Base-by-base conservation (phyloP, 2,113 vertebrate species). In the Ameiurus melas region DNA sequence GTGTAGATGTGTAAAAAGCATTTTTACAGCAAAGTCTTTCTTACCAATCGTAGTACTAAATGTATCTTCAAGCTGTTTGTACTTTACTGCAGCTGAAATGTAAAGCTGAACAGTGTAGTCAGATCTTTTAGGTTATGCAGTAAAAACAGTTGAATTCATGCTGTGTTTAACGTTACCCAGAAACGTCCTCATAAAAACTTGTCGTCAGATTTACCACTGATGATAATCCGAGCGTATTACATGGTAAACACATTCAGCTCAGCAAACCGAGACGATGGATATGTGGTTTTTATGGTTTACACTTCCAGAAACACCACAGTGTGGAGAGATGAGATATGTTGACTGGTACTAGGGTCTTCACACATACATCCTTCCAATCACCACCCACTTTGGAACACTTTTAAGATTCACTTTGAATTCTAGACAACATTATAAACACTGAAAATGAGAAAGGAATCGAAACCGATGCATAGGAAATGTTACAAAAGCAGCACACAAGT, bases 361-460 rank as follows among this genome's bases (percentile, higher is more conserved):
- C 83, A 77, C 1, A 30, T 17, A 47, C 17, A 60, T 51, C 19
- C 47, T 60, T 64, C 53, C 84, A 71, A 25, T 53, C 17, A 83
- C 27, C 87, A 79, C 87, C 84, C 84, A 90, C 89, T 62, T 13
- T 51, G 84, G 83, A 87, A 87, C 33, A 64, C 14, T 90, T 19
- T 10, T n/a, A n/a, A 85, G 53, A 47, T 57, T 53, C n/a, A 58
- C 39, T 68, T 14, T 43, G 13, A 80, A 83, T 55, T 47, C 33
- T 64, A 39, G 4, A 33, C 53, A 57, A 19, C 25, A 33, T 25
- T n/a, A 60, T 51, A 81, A 70, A 51, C 20, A 27, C 5, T 43
- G 57, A 47, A 83, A 85, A 39, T 53, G 27, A 81, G 71, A 79
- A 19, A 78, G 39, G 53, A 70, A 87, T 71, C 33, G 64, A 82